Conservation (phyloP, 2,797 vertebrate genomes). For the Neopelma chrysocephalum region DNA sequence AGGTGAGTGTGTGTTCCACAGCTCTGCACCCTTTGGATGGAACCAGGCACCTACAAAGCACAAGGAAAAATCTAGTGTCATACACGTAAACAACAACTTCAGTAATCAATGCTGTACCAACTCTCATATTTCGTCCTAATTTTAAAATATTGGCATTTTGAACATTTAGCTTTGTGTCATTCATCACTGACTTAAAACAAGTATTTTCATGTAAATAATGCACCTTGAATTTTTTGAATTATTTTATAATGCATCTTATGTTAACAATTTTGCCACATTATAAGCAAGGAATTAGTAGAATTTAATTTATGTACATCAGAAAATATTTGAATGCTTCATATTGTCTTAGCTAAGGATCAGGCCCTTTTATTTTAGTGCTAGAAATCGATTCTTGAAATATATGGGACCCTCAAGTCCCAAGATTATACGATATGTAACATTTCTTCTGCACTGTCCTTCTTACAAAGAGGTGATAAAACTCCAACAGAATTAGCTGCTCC, state of each 20-base stretch:
- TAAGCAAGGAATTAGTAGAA: neutral
- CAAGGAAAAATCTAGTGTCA: neutral
- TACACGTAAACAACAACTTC: neutral
- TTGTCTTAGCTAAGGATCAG: neutral
- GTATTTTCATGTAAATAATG: neutral
- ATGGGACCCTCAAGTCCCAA: neutral
- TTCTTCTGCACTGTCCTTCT: too few relatives aligned
- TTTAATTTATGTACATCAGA: neutral
- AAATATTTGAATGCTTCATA: neutral
- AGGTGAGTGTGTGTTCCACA: neutral
- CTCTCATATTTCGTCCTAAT: neutral
- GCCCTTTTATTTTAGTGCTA: neutral
- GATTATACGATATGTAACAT: too few relatives aligned
- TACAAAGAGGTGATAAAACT: too few relatives aligned
- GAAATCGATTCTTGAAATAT: neutral
- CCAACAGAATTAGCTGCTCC: neutral
- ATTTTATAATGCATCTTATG: neutral
- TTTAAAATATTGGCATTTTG: neutral
- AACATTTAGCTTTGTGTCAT: neutral
- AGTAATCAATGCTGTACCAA: neutral
- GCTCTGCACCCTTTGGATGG: neutral
- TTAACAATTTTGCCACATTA: neutral
- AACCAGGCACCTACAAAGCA: neutral
- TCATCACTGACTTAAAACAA: neutral
- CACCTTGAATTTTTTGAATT: neutral